Evolutionary conservation across 2,888 invertebrate genomes (phyloP), one percentile per base, ranked within the genome.

Genomic region (Julus scandinavius): DNA sequence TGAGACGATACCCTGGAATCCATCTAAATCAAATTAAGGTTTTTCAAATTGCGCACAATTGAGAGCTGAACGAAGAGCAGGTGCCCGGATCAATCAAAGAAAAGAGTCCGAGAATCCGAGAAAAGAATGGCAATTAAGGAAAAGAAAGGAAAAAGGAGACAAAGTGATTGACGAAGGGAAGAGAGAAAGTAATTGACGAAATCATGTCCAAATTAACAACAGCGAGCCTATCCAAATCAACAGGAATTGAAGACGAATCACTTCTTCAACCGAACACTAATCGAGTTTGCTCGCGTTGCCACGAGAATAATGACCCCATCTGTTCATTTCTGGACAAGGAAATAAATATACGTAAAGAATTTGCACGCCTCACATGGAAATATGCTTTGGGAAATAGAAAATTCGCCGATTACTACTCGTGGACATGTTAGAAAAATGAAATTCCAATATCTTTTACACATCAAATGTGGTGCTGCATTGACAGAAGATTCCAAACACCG

Each of bases 201-300:
- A 85, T 85, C 85, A 85, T 85, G 85, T 85, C 85, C 85, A 85
- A 85, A 85, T 85, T 85, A 85, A 85, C 85, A 85, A 85, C 85
- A 85, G 41, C 85, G 72, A 85, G 85, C 49, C 85, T 85, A 85
- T 85, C 85, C 85, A 85, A 85, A 85, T 85, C 85, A 85, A 85
- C 49, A 85, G 41, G 85, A 85, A 85, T 85, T 85, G 85, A 85
- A 85, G 85, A 85, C 85, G 85, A 85, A 85, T 85, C 85, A 41
- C 85, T 85, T 85, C 85, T 85, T 85, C 85, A 15, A 41, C 72
- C 72, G 45, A 85, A 85, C 85, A 85, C 85, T 85, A 85, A 85
- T 85, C 85, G 41, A 85, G 49, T 85, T 85, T 85, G 38, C n/a
- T 85, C 49, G 20, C 17, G 29, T 72, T 72, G n/a, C 72, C 72